Percentiles rank a stretch among this genome's conserved stretches.
phyloP scores from a whole-genome alignment of 2,888 invertebrate species.

The Allolobophora icterica region DNA sequence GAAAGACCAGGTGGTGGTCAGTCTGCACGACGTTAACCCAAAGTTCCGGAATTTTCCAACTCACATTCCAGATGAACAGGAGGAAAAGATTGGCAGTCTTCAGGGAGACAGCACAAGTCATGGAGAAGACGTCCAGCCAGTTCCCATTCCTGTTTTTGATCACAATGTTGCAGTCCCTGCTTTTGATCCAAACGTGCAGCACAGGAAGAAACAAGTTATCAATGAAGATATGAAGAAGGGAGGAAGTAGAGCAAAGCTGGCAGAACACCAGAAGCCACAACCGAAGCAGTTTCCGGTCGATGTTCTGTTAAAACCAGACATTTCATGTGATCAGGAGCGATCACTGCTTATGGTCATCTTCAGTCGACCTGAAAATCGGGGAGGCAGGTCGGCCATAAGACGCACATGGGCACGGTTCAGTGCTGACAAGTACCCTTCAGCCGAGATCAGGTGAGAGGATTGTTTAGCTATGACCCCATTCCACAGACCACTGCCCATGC shows the following conservation, averaged over 20 bases:
- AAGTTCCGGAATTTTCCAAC: constrained; percentile 11
- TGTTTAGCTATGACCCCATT: no score
- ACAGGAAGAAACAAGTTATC: not conserved
- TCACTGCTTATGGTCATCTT: constrained; percentile 26
- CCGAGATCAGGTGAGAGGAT: constrained; percentile 12
- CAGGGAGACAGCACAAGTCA: not conserved
- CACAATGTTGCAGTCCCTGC: not conserved
- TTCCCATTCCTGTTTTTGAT: no score
- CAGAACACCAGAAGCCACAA: not conserved
- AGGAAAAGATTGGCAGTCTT: not conserved
- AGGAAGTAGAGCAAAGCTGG: not conserved
- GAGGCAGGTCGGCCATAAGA: not conserved
- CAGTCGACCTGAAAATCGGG: constrained; percentile 26
- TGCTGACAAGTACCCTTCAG: not conserved
- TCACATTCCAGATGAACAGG: not conserved
- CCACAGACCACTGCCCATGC: not conserved
- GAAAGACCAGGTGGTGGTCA: not conserved
- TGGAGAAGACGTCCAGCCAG: not conserved
- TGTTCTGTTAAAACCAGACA: not conserved
- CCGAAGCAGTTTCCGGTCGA: constrained; percentile 17
- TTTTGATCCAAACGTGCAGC: constrained; percentile 8
- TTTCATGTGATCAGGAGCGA: not conserved
- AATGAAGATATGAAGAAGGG: not conserved
- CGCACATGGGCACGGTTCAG: constrained; percentile 23
- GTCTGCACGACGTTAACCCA: not conserved